Percentiles rank a stretch among this genome's conserved stretches.
Conservation (phyloP, 2,113 vertebrate genomes). For the Tringa solitaria region DNA sequence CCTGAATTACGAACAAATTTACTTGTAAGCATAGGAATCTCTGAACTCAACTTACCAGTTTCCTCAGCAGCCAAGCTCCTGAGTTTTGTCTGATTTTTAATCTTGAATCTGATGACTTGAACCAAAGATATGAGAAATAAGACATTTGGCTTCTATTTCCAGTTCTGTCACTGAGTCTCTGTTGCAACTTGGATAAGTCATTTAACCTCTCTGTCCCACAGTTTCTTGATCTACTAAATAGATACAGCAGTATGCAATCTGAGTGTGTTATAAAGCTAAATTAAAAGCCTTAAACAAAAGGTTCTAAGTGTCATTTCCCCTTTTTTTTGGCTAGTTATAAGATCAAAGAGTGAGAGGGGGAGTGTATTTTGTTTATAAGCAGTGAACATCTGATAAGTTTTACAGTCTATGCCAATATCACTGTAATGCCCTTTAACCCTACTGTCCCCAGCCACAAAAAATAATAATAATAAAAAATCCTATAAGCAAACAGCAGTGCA, state of each 20-base stretch:
- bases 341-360: conserved; percentile 23
- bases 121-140: background rate
- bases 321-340: background rate
- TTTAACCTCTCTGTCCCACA: background rate
- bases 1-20: background rate
- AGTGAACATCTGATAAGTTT: conserved; percentile 50
- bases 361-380: conserved; percentile 25
- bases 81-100: background rate
- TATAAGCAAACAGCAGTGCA: background rate
- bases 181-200: background rate
- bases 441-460: background rate
- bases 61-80: background rate
- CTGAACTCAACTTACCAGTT: background rate
- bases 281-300: conserved; percentile 35
- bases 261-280: conserved; percentile 7
- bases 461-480: background rate
- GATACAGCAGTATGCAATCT: background rate
- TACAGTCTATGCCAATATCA: background rate
- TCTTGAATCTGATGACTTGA: background rate
- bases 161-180: background rate
- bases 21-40: background rate
- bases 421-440: background rate
- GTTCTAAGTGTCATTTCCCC: conserved; percentile 13
- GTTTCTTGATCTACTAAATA: conserved; percentile 27
- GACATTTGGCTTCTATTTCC: conserved; percentile 31